A percentile compares a stretch with the other conserved stretches of the same genome.
These are phyloP conservation scores for Apodemus agrarius DNA, from an alignment of 2,797 vertebrate species.

Conservation along the genomic window DNA sequence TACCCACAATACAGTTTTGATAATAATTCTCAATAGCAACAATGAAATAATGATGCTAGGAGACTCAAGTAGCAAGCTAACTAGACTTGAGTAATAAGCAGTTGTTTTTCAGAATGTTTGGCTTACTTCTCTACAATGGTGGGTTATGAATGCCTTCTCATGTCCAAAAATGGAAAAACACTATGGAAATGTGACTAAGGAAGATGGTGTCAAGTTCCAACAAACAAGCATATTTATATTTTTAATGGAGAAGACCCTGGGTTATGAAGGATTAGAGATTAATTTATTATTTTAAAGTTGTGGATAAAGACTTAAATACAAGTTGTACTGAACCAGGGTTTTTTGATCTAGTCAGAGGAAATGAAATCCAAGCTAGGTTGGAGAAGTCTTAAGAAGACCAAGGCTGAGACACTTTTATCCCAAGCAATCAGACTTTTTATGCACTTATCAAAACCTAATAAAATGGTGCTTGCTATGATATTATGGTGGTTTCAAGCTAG, in stretches of 20 bases:
- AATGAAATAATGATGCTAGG: not conserved
- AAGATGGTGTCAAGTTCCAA: not conserved
- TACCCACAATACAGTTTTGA: not conserved
- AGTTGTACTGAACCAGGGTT: not conserved
- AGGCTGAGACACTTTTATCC: not conserved
- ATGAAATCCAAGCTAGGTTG: not conserved
- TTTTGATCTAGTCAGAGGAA: not conserved
- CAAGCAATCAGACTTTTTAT: not conserved
- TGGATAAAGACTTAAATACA: constrained; percentile 8
- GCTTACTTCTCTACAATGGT: not conserved
- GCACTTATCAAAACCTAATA: not conserved
- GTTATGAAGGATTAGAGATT: not conserved
- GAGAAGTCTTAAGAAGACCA: not conserved
- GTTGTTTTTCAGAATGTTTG: not conserved
- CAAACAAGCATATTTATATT: not conserved
- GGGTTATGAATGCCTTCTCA: not conserved
- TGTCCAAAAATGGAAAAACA: not conserved
- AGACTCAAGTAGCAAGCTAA: not conserved
- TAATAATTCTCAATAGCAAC: not conserved
- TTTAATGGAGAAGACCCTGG: not conserved
- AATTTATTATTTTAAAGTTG: constrained; percentile 43
- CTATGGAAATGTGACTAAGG: not conserved
- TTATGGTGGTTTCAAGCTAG: not conserved
- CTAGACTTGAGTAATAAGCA: not conserved
- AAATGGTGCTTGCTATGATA: not conserved